Percentiles rank a stretch among this genome's conserved stretches.
phyloP scores from a whole-genome alignment of 1,140 invertebrate species.

The Heliconius congener region DNA sequence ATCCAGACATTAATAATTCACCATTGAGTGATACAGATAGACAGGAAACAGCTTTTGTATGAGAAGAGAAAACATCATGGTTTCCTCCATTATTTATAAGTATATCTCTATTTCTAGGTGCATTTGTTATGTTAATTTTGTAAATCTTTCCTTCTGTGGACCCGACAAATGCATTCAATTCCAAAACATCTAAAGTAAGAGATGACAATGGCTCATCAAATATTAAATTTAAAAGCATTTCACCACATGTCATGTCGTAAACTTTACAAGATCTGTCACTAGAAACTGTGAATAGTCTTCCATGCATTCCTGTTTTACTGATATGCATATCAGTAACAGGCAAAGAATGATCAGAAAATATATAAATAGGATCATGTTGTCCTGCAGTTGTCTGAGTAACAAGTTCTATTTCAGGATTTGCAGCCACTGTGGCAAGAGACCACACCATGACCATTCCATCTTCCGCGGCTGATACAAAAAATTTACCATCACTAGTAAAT shows the following conservation, averaged over 20 bases:
- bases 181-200: slow-evolving; percentile 86
- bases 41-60: slow-evolving; percentile 85
- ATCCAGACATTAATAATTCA: slow-evolving; percentile 87
- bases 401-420: slow-evolving; percentile 68
- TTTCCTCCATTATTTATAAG: slow-evolving; percentile 82
- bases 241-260: slow-evolving; percentile 87
- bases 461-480: slow-evolving; percentile 89
- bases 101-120: slow-evolving; percentile 85
- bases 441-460: slow-evolving; percentile 93
- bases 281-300: slow-evolving; percentile 88
- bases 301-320: slow-evolving; percentile 83
- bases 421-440: slow-evolving; percentile 78
- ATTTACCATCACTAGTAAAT: slow-evolving; percentile 87
- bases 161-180: slow-evolving; percentile 89
- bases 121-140: slow-evolving; percentile 84
- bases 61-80: slow-evolving; percentile 82
- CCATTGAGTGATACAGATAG: slow-evolving; percentile 88
- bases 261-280: slow-evolving; percentile 91
- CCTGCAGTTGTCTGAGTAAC: slow-evolving; percentile 80
- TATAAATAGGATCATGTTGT: slow-evolving; percentile 84
- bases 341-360: slow-evolving; percentile 88
- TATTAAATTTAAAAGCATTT: slow-evolving; percentile 86
- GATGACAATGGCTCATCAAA: slow-evolving; percentile 87
- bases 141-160: slow-evolving; percentile 86
- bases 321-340: slow-evolving; percentile 89